Percentiles rank a stretch among this genome's conserved stretches.
phyloP scores from a whole-genome alignment of 1,140 invertebrate genomes.

The Drusus annulatus region DNA sequence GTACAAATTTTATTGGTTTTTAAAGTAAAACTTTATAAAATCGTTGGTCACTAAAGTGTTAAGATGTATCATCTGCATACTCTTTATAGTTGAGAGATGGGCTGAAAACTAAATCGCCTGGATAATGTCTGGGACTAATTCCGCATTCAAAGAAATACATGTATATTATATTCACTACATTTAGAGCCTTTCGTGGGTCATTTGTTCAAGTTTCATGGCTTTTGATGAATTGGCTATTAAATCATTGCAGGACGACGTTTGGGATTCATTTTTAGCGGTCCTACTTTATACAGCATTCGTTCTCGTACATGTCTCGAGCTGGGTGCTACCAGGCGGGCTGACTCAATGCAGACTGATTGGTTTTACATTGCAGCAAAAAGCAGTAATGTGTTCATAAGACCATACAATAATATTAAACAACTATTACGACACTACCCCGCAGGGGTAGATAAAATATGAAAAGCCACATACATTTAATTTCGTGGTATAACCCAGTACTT shows the following conservation, averaged over 20 bases:
- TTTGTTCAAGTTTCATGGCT: background rate
- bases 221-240: background rate
- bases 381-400: too few species aligned
- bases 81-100: too few species aligned
- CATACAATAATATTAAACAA: too few species aligned
- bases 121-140: background rate
- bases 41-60: too few species aligned
- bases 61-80: too few species aligned
- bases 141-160: background rate
- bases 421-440: too few species aligned
- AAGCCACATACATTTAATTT: too few species aligned
- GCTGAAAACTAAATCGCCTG: background rate
- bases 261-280: background rate
- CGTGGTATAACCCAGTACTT: too few species aligned
- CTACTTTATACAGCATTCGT: slow-evolving; percentile 3
- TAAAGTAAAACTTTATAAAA: too few species aligned
- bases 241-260: background rate
- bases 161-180: background rate
- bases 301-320: background rate
- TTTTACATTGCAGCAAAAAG: background rate
- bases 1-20: too few species aligned
- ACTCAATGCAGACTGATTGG: slow-evolving; percentile 11
- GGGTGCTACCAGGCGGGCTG: background rate
- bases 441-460: too few species aligned
- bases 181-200: background rate